These are phyloP conservation scores for Spatulosminthurus flaviceps DNA, from an alignment of 2,888 invertebrate species.

Conservation along the genomic window DNA sequence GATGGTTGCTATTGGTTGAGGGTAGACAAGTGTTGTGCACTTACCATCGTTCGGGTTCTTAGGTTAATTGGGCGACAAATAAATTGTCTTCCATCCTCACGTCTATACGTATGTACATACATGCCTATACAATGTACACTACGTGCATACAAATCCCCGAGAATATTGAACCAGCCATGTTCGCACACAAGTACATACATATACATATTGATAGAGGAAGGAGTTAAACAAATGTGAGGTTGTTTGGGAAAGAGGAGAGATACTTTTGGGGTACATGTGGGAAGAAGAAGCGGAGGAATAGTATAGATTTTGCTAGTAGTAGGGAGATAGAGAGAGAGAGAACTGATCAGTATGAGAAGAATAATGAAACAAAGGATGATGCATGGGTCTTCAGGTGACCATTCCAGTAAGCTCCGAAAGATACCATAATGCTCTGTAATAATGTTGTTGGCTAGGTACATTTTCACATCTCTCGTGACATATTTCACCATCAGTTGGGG, in stretches of 20 bases:
- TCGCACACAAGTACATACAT: no score
- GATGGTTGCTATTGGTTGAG: not conserved
- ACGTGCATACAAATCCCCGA: no score
- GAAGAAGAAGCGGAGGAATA: no score
- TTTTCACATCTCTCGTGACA: conserved; percentile 40
- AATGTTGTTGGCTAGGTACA: conserved; percentile 42
- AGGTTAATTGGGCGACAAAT: conserved; percentile 9
- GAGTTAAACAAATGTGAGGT: no score
- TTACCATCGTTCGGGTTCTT: not conserved
- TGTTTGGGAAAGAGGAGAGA: no score
- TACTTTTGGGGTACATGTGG: no score
- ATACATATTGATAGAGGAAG: no score
- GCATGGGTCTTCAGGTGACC: conserved; percentile 52
- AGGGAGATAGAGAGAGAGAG: not conserved
- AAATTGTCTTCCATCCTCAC: not conserved
- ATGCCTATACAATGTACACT: no score
- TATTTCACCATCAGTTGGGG: conserved; percentile 40
- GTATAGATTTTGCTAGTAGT: no score
- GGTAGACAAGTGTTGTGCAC: not conserved
- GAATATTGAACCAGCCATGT: no score
- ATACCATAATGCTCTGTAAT: conserved; percentile 43
- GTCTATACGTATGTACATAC: no score
- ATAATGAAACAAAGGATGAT: conserved; percentile 44
- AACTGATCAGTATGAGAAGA: conserved; percentile 8
- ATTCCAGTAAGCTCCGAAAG: conserved; percentile 44